phyloP scores from a whole-genome alignment of 2,113 vertebrate species.

The Opisthocomus hoazin region DNA sequence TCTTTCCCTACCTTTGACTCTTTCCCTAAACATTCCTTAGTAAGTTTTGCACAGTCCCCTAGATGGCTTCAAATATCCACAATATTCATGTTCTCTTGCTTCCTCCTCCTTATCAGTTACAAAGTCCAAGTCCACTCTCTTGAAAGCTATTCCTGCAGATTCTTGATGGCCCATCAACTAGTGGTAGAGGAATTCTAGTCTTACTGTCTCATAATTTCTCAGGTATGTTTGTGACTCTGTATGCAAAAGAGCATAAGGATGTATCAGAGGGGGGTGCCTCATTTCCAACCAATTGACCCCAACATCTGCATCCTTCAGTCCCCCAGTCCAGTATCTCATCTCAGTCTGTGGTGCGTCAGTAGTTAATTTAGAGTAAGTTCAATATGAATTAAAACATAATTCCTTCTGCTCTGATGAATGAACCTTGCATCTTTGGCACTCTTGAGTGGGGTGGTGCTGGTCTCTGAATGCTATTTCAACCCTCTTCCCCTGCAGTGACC shows the following conservation, averaged over 20 bases:
- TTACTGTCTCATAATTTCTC: neutral
- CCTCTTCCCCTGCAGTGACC: neutral
- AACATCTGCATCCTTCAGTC: neutral
- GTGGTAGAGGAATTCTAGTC: neutral
- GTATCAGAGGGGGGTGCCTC: neutral
- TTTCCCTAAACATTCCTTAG: neutral
- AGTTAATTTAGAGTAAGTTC: neutral
- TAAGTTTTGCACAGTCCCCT: neutral
- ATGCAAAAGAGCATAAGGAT: neutral
- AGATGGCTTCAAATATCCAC: neutral
- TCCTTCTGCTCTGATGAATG: neutral
- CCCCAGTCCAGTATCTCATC: neutral
- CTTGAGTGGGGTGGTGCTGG: neutral
- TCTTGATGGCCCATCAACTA: neutral
- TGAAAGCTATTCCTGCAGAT: neutral
- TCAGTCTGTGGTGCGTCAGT: neutral
- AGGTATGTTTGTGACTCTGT: neutral
- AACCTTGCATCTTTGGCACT: neutral
- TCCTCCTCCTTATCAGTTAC: neutral
- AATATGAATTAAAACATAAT: neutral
- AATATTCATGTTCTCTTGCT: neutral
- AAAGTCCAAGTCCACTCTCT: neutral
- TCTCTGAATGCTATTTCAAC: neutral
- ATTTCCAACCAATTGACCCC: neutral
- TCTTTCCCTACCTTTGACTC: neutral